phyloP scores from a whole-genome alignment of 2,888 invertebrate genomes.

The Mythimna ferrago region DNA sequence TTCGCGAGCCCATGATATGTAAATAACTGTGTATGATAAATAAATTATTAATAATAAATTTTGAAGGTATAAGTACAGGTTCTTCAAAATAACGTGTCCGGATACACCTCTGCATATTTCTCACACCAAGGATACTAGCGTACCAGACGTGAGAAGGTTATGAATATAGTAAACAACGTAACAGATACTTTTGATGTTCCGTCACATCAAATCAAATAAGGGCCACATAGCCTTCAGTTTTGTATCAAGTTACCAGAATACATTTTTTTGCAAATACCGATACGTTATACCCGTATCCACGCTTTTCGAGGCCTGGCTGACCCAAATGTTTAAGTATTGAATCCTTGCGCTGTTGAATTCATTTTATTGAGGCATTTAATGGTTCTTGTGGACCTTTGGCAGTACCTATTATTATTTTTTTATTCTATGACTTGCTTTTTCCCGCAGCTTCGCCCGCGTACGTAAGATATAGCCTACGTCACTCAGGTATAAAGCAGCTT shows the following conservation, averaged over 20 bases:
- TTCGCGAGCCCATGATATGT: no score
- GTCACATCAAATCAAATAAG: constrained; percentile 34
- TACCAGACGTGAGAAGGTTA: not conserved
- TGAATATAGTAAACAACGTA: constrained; percentile 26
- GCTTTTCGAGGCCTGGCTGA: constrained; percentile 1
- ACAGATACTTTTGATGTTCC: constrained; percentile 36
- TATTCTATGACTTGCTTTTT: no score
- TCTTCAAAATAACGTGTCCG: not conserved
- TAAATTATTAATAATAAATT: no score
- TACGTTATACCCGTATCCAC: constrained; percentile 12
- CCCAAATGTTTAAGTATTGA: constrained; percentile 30
- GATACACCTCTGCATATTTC: not conserved
- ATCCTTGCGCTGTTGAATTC: constrained; percentile 11
- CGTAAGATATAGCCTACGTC: no score
- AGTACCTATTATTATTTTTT: not conserved
- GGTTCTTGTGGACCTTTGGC: not conserved
- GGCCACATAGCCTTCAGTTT: constrained; percentile 28
- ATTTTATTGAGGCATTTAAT: constrained; percentile 17
- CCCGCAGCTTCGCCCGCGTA: no score
- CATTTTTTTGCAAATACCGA: constrained; percentile 34
- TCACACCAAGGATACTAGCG: not conserved
- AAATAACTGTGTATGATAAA: no score
- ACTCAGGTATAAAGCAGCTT: no score
- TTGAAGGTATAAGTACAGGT: no score
- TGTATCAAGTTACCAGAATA: constrained; percentile 39